Evolutionary conservation across 2,113 vertebrate species (phyloP).

Genomic region (Abramis brama): DNA sequence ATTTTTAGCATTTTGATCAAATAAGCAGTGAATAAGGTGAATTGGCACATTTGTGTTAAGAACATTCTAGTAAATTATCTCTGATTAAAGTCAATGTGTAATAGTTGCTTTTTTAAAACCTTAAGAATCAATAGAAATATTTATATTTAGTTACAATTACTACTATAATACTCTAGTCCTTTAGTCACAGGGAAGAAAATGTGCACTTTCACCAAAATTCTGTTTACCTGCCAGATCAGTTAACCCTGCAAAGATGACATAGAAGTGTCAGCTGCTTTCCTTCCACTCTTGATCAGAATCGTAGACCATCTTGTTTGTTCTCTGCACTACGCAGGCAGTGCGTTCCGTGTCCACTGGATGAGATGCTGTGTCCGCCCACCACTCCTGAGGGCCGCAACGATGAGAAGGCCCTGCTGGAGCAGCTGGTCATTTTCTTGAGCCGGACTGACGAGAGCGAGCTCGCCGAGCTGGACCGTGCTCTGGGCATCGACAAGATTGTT

Average conservation of each 20-base stretch:
- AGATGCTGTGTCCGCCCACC: slow-evolving; percentile 88
- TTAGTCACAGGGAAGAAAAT: neutral
- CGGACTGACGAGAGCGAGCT: slow-evolving; percentile 94
- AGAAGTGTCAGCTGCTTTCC: neutral
- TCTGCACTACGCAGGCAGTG: slow-evolving; percentile 77
- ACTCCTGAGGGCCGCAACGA: slow-evolving; percentile 88
- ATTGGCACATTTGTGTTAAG: no score
- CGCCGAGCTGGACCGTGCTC: slow-evolving; percentile 89
- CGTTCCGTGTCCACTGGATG: slow-evolving; percentile 88
- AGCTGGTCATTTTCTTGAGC: slow-evolving; percentile 94
- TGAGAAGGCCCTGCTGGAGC: slow-evolving; percentile 92
- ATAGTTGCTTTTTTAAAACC: neutral
- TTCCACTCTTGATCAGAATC: neutral
- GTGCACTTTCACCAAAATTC: neutral
- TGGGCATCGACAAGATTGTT: slow-evolving; percentile 94
- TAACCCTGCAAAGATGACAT: neutral
- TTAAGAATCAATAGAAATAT: neutral
- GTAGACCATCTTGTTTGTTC: neutral
- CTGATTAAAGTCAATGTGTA: neutral
- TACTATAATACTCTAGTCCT: neutral
- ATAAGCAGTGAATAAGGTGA: no score
- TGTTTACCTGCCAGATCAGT: neutral
- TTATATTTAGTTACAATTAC: neutral
- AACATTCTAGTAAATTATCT: neutral
- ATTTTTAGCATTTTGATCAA: no score